Evolutionary conservation across 2,888 invertebrate species (phyloP), one percentile per base, ranked within the genome.

Genomic region (Merodon equestris): DNA sequence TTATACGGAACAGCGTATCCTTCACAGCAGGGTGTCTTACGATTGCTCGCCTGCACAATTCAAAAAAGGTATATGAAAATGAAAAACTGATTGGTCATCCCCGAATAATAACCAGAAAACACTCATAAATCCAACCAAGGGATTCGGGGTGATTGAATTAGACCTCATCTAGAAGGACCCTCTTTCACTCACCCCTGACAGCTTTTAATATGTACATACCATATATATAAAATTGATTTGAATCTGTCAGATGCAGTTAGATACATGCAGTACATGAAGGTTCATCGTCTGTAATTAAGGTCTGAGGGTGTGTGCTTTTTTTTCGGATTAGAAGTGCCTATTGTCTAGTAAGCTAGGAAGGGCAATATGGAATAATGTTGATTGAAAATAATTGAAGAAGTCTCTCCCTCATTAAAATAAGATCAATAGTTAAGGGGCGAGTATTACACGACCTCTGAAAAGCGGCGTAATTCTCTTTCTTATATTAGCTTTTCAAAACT

Each of bases 71-170:
- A 60, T 17, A 18, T 36, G 34, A 34, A n/a, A 34, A 44, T 47
- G 58, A 64, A 76, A 73, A 61, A 56, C 10, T 61, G 73, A 73
- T 73, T 77, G 77, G 77, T 77, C 77, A 77, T 73, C 67, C 77
- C 63, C 63, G 50, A 73, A 77, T 73, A 67, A 77, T 77, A 73
- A 77, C 77, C 73, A 73, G 61, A 63, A 73, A 67, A 77, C 73
- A 77, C 73, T 77, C 61, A 73, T 77, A 77, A 73, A 53, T 73
- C 77, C 56, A 13, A 36, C 48, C 48, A 34, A 0, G 18, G 38
- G 40, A n/a, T 40, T 38, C 44, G 77, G 77, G 73, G 77, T 74
- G 56, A 56, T 14, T 42, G 57, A 53, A 70, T 58, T 67, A 67
- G 45, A 53, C 9, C 27, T 27, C 27, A 27, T 27, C 3, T 7